A percentile compares a stretch with the other conserved stretches of the same genome.
These are phyloP conservation scores for Mesocricetus auratus DNA, from an alignment of 2,113 vertebrate genomes.

Conservation along the genomic window DNA sequence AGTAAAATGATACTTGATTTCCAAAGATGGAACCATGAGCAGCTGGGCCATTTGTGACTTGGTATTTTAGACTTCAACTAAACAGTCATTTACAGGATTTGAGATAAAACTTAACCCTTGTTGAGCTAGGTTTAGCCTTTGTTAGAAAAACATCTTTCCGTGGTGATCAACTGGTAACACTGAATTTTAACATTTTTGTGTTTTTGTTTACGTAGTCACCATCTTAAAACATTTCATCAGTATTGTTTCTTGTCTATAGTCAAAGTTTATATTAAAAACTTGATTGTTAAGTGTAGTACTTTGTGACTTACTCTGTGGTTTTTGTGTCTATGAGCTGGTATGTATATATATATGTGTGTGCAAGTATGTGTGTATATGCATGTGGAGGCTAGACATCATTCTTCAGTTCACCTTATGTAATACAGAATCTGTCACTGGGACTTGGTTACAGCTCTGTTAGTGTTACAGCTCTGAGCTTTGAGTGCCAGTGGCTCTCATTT, in stretches of 20 bases:
- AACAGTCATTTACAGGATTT: constrained; percentile 4
- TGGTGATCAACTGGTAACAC: neutral
- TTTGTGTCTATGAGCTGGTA: neutral
- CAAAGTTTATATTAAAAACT: neutral
- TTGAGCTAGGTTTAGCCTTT: neutral
- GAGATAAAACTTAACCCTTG: neutral
- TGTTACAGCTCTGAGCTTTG: neutral
- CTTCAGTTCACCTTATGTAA: neutral
- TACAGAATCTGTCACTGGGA: neutral
- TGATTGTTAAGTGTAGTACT: neutral
- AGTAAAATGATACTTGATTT: constrained; percentile 3
- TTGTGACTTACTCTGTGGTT: constrained; percentile 10
- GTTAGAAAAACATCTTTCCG: neutral
- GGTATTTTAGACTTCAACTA: constrained; percentile 28
- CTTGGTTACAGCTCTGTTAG: neutral
- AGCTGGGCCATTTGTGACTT: neutral
- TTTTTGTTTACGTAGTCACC: neutral
- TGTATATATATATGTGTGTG: neutral
- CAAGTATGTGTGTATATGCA: neutral
- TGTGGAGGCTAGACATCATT: neutral
- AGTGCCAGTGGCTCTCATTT: neutral
- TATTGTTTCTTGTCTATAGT: constrained; percentile 19
- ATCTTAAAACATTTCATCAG: constrained; percentile 19
- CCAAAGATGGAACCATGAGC: neutral
- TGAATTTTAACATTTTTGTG: constrained; percentile 14